Conservation (phyloP, 2,888 invertebrate species). For the Coelinius sp. region DNA sequence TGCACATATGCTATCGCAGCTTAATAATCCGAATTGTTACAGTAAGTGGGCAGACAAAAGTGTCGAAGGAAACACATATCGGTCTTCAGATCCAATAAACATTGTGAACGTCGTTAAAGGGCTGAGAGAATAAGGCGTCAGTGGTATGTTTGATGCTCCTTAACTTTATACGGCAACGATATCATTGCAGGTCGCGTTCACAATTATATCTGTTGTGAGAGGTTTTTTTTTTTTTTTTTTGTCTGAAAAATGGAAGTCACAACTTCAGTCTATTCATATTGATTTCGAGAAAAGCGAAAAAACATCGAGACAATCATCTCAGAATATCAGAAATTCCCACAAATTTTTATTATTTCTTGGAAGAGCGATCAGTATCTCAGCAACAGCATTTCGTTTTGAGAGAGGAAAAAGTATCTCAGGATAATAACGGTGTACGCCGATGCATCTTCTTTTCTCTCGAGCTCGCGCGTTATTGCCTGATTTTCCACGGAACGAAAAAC, state of each 20-base stretch:
- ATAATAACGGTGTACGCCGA: conserved; percentile 33
- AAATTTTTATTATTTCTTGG: conserved; percentile 30
- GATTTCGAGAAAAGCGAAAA: neutral
- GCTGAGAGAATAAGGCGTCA: too few species aligned
- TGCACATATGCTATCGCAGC: neutral
- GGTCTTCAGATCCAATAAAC: too few species aligned
- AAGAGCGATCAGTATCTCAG: conserved; percentile 21
- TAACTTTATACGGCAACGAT: too few species aligned
- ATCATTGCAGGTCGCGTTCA: too few species aligned
- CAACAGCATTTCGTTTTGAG: neutral
- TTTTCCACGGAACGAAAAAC: conserved; percentile 48
- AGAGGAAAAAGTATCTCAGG: neutral
- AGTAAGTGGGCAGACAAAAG: too few species aligned
- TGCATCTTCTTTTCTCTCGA: conserved; percentile 28
- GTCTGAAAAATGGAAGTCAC: too few species aligned
- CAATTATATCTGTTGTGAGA: too few species aligned
- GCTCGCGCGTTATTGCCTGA: conserved; percentile 45
- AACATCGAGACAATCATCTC: neutral
- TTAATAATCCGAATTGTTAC: too few species aligned
- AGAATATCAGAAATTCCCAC: conserved; percentile 20
- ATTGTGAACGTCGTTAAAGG: too few species aligned
- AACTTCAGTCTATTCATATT: neutral
- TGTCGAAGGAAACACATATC: too few species aligned
- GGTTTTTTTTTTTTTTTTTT: too few species aligned
- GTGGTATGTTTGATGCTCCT: too few species aligned